Conservation (phyloP, 2,888 invertebrate genomes). For the Dermolepida albohirtum region DNA sequence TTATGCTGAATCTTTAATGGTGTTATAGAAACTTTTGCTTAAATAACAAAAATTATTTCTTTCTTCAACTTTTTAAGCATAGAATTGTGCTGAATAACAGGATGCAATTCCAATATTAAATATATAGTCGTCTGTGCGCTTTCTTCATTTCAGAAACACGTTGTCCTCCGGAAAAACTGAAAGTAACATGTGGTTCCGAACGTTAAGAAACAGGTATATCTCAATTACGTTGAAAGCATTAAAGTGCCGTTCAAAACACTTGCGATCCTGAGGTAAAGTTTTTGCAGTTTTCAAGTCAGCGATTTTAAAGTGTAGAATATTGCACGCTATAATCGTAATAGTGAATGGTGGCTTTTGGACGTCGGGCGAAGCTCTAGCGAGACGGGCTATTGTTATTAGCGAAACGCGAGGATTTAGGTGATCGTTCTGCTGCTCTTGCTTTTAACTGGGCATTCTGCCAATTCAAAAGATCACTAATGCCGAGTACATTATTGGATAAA, state of each 20-base stretch:
- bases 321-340: conserved; percentile 20
- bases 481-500: conserved; percentile 33
- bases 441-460: conserved; percentile 25
- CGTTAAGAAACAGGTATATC: conserved; percentile 14
- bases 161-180: neutral
- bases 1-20: too few species aligned
- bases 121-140: too few species aligned
- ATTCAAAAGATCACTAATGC: conserved; percentile 35
- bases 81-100: too few species aligned
- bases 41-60: too few species aligned
- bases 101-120: too few species aligned
- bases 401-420: conserved; percentile 1
- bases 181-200: neutral
- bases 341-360: conserved; percentile 4
- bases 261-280: conserved; percentile 9
- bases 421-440: neutral
- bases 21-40: too few species aligned
- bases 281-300: conserved; percentile 22
- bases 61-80: too few species aligned
- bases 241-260: conserved; percentile 21
- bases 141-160: too few species aligned
- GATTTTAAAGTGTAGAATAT: conserved; percentile 24
- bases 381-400: conserved; percentile 10
- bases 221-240: conserved; percentile 19
- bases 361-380: neutral